Evolutionary conservation across 1,140 invertebrate species (phyloP).

Genomic region (Hirudo medicinalis): DNA sequence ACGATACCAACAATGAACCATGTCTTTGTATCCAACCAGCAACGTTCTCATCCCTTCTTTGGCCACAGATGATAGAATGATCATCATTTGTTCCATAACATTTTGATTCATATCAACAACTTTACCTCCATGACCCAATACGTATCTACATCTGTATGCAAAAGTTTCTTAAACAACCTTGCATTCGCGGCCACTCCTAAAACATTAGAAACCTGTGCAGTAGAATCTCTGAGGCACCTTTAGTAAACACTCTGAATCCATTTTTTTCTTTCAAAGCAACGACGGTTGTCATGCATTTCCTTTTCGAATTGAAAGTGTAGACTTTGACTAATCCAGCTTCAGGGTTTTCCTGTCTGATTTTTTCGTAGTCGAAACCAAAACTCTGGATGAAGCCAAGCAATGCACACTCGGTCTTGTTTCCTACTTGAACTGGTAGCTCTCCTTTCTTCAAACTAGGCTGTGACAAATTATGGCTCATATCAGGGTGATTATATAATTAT

Average conservation of each 20-base stretch:
- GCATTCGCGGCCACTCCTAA: background rate
- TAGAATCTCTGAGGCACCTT: conserved; percentile 97
- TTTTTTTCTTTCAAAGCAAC: conserved; percentile 47
- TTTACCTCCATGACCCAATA: background rate
- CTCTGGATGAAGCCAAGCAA: conserved; percentile 84
- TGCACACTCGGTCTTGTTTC: conserved; percentile 98
- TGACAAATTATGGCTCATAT: conserved; percentile 36
- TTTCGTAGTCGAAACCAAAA: conserved; percentile 80
- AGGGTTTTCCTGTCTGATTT: conserved; percentile 43
- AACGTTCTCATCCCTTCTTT: conserved; percentile 6
- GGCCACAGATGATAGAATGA: background rate
- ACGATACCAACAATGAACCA: background rate
- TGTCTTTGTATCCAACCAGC: background rate
- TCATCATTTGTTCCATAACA: background rate
- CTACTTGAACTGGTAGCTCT: conserved; percentile 83
- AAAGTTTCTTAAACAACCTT: background rate
- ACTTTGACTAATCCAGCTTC: conserved; percentile 44
- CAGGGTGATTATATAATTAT: background rate
- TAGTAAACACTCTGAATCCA: conserved; percentile 83
- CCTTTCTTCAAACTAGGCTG: conserved; percentile 57
- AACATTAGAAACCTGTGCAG: conserved; percentile 67
- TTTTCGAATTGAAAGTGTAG: conserved; percentile 95
- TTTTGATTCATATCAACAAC: background rate
- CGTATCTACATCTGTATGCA: background rate
- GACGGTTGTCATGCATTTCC: conserved; percentile 97